These are phyloP conservation scores for Nymphalis polychloros DNA, from an alignment of 2,888 invertebrate genomes.

Conservation along the genomic window DNA sequence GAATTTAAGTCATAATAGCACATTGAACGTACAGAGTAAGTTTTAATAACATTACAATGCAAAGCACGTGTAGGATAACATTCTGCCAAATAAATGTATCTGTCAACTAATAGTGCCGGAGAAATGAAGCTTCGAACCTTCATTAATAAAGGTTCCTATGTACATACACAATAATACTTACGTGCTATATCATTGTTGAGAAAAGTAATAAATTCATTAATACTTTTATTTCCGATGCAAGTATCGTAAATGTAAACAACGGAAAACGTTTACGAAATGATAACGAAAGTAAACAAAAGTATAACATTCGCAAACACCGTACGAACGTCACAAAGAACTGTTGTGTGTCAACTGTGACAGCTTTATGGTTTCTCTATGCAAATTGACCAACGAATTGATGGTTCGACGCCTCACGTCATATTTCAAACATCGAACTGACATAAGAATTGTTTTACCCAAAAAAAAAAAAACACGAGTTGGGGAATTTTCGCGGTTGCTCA, in stretches of 20 bases:
- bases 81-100: no score
- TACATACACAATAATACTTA: no score
- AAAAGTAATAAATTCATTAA: background rate
- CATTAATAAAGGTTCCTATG: no score
- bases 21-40: no score
- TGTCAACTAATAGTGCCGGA: no score
- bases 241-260: background rate
- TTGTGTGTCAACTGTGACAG: constrained; percentile 58
- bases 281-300: constrained; percentile 9
- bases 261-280: background rate
- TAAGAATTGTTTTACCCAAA: constrained; percentile 20
- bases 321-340: background rate
- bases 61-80: no score
- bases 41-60: no score
- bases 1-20: no score
- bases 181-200: no score
- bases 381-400: constrained; percentile 59
- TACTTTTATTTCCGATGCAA: background rate
- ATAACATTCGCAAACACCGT: constrained; percentile 16
- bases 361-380: constrained; percentile 65
- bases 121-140: no score
- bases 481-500: background rate
- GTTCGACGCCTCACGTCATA: constrained; percentile 54
- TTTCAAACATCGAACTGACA: constrained; percentile 49
- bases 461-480: background rate